These are phyloP conservation scores for Cavia aperea DNA, from an alignment of 2,113 vertebrate species.

Conservation along the genomic window DNA sequence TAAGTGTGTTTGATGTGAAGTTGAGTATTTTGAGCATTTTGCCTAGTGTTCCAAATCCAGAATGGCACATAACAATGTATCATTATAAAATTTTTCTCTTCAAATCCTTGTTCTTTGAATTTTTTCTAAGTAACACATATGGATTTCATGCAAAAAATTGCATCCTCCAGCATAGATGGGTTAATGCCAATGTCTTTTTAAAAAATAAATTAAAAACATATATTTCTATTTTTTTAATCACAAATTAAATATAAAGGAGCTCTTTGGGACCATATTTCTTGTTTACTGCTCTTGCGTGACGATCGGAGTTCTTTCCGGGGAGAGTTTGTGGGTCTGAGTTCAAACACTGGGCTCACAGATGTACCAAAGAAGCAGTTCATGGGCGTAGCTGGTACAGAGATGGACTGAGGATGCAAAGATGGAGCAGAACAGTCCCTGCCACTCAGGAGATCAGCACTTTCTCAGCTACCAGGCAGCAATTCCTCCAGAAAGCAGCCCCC, in stretches of 20 bases:
- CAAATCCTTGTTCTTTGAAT: neutral
- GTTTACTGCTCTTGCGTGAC: neutral
- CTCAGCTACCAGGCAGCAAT: neutral
- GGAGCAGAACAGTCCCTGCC: neutral
- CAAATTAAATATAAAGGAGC: neutral
- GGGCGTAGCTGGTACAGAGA: neutral
- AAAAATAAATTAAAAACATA: neutral
- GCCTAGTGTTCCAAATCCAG: neutral
- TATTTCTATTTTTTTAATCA: neutral
- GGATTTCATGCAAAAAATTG: neutral
- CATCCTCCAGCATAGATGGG: neutral
- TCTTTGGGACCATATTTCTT: neutral
- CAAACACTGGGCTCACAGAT: neutral
- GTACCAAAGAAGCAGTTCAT: fast-evolving
- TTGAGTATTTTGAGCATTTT: neutral
- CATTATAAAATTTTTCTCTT: neutral
- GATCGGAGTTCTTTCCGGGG: neutral
- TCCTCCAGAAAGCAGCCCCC: neutral
- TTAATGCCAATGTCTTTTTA: neutral
- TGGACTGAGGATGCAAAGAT: neutral
- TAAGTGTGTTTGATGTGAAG: neutral
- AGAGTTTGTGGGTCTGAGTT: neutral
- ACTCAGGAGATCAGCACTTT: neutral
- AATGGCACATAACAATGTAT: neutral
- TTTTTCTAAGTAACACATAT: neutral